Evolutionary conservation across 2,888 invertebrate species (phyloP).

Genomic region (Hypomecis atomaria): DNA sequence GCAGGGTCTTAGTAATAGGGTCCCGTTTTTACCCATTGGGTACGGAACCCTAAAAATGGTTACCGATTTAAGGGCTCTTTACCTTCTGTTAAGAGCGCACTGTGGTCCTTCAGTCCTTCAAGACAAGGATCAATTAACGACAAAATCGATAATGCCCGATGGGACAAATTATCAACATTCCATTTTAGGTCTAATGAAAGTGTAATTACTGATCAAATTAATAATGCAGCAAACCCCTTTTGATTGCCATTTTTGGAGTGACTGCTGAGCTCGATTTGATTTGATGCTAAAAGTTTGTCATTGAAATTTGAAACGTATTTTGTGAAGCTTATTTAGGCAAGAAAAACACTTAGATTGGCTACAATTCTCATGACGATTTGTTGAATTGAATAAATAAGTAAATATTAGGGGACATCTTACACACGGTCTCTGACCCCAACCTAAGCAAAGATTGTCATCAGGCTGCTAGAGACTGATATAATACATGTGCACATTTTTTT

Average conservation of each 20-base stretch:
- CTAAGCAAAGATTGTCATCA: too few species aligned
- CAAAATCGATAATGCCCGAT: constrained; percentile 18
- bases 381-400: too few species aligned
- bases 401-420: too few species aligned
- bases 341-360: too few species aligned
- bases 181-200: constrained; percentile 1
- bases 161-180: constrained; percentile 20
- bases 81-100: constrained; percentile 9
- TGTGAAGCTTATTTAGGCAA: too few species aligned
- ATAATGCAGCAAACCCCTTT: constrained; percentile 1
- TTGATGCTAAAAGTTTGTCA: neutral
- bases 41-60: neutral
- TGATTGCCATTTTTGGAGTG: neutral
- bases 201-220: constrained; percentile 14
- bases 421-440: too few species aligned
- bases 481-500: too few species aligned
- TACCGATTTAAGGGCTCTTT: neutral
- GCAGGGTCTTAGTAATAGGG: too few species aligned
- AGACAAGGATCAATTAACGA: constrained; percentile 27
- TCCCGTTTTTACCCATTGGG: too few species aligned
- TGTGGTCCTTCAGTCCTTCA: constrained; percentile 4
- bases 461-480: too few species aligned
- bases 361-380: too few species aligned
- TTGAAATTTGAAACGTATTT: constrained; percentile 1
- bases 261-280: neutral